A percentile compares a stretch with the other conserved stretches of the same genome.
Evolutionary conservation across 1,140 invertebrate genomes (phyloP).

Genomic region (Hylaeus volcanicus): DNA sequence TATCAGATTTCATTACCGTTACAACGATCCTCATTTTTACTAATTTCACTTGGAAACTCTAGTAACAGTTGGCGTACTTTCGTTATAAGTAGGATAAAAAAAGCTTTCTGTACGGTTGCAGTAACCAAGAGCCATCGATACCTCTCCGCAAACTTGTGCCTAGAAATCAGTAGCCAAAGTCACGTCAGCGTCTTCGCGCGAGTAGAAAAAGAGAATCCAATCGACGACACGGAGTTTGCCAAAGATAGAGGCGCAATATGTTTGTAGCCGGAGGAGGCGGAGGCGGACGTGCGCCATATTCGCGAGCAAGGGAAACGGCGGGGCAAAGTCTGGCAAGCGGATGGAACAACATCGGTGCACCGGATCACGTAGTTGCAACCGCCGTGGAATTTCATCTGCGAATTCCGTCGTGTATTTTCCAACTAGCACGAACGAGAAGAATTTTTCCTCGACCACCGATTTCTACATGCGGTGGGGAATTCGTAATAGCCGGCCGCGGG

Average conservation of each 20-base stretch:
- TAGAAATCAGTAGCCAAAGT: no score
- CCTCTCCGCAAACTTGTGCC: no score
- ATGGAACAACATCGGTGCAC: slow-evolving; percentile 21
- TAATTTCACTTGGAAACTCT: no score
- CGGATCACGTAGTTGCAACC: slow-evolving; percentile 36
- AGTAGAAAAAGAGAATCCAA: background rate
- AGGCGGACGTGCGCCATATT: background rate
- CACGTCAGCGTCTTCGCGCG: no score
- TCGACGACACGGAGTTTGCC: background rate
- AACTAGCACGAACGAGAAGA: slow-evolving; percentile 56
- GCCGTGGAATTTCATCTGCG: slow-evolving; percentile 62
- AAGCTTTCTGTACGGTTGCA: no score
- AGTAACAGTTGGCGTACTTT: no score
- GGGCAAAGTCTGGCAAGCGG: background rate
- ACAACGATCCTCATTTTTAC: no score
- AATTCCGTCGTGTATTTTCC: slow-evolving; percentile 61
- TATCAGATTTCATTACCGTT: no score
- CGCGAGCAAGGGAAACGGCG: background rate
- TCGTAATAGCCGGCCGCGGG: slow-evolving; percentile 54
- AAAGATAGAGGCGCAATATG: slow-evolving; percentile 3
- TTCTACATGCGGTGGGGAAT: slow-evolving; percentile 56
- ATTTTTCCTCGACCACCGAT: slow-evolving; percentile 62
- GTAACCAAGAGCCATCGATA: no score
- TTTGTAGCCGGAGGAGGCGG: background rate
- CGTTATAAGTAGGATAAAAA: no score